Conservation (phyloP, 2,888 invertebrate genomes). For the Seladonia tumulorum region DNA sequence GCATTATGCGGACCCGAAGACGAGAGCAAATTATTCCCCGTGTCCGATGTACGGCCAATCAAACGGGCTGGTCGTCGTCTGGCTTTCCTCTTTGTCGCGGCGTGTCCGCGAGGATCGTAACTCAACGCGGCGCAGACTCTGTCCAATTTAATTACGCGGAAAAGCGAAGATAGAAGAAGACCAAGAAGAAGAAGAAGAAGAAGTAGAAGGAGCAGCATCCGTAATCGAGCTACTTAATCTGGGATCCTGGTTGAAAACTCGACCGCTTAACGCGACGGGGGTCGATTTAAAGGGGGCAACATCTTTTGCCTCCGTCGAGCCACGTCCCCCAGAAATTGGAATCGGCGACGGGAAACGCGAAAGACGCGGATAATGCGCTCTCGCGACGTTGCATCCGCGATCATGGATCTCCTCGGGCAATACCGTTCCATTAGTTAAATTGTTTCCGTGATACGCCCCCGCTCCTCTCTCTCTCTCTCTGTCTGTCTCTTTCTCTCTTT, state of each 20-base stretch:
- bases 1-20: constrained; percentile 61
- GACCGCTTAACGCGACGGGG: not conserved
- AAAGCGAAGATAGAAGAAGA: not conserved
- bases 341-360: constrained; percentile 29
- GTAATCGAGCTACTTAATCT: constrained; percentile 8
- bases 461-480: constrained; percentile 24
- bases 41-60: constrained; percentile 41
- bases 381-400: constrained; percentile 26
- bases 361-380: constrained; percentile 57
- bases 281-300: not conserved
- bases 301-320: not conserved
- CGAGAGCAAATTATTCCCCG: constrained; percentile 51
- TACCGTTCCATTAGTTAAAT: constrained; percentile 83
- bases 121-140: not conserved
- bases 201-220: not conserved
- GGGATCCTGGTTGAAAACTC: not conserved
- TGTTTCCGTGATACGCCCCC: constrained; percentile 77
- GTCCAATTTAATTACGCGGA: constrained; percentile 8
- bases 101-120: not conserved
- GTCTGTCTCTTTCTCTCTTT: constrained; percentile 40
- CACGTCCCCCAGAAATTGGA: constrained; percentile 22
- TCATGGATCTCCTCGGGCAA: constrained; percentile 69
- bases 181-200: not conserved
- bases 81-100: not conserved
- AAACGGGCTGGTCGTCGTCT: constrained; percentile 12